Evolutionary conservation across 2,888 invertebrate genomes (phyloP), one percentile per base, ranked within the genome.

Genomic region (Amphipoea lucens): DNA sequence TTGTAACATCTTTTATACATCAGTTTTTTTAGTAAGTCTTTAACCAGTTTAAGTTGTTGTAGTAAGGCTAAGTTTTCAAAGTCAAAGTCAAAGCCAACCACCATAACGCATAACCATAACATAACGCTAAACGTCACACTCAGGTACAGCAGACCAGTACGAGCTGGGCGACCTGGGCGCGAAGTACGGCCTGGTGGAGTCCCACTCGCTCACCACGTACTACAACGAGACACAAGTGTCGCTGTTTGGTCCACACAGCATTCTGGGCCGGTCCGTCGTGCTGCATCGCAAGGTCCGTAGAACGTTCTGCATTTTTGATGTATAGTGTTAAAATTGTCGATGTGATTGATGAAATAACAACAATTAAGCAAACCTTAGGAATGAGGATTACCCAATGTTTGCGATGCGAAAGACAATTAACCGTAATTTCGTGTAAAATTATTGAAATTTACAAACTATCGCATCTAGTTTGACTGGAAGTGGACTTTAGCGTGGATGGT

Each of bases 201-300:
- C 97, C 17, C 97, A 97, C 0, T 96, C 97, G 70, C 97, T 97
- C 84, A 96, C 95, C 83, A 96, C 97, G 0, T 92, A 94, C 73
- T 98, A 98, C 93, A 98, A 99, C 90, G 99, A 99, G 91, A 98
- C 98, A 0, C 98, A 98, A 92, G 93, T 99, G 62, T 98, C 98
- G 0, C 94, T 99, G 68, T 98, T 98, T 92, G 99, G 99, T 0
- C 98, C 98, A 0, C 97, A 98, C 92, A 98, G 98, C 92, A 97
- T 99, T 67, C 93, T 99, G 82, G 99, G 99, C 0, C 97, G 99
- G n/a, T 99, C 99, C 7, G 96, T 99, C 23, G 98, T 99, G 0
- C 97, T 99, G 79, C 98, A 99, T 88, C 98, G 98, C 92, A 98
- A 97, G 95, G 97, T 87, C 0, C 0, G n/a, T 4, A 5, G 0